phyloP scores from a whole-genome alignment of 2,113 vertebrate genomes.

The Prolemur simus region DNA sequence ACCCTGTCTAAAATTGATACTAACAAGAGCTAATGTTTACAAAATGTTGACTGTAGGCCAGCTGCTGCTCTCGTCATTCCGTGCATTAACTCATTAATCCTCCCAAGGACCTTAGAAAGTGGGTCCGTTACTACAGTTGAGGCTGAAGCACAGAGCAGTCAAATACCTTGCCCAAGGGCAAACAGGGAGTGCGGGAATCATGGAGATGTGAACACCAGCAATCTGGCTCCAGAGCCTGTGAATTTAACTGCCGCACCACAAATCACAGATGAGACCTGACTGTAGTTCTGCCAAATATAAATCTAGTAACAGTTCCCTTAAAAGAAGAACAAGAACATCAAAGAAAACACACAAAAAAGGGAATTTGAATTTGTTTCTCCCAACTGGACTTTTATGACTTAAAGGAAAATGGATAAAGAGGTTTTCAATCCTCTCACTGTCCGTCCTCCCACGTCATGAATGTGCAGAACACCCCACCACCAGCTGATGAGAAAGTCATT shows the following conservation, averaged over 20 bases:
- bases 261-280: neutral
- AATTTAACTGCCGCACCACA: neutral
- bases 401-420: neutral
- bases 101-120: neutral
- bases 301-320: neutral
- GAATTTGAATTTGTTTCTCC: neutral
- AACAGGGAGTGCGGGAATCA: fast-evolving
- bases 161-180: neutral
- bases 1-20: neutral
- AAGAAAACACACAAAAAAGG: neutral
- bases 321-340: neutral
- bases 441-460: neutral
- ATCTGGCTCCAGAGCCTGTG: neutral
- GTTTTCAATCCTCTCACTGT: neutral
- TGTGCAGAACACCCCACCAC: neutral
- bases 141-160: neutral
- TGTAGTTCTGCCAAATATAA: conserved; percentile 5
- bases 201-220: neutral
- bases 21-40: neutral
- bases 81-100: neutral
- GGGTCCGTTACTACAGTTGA: neutral
- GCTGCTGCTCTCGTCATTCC: neutral
- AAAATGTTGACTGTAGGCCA: neutral
- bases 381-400: neutral
- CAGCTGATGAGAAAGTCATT: neutral